Conservation (phyloP, 2,113 vertebrate species). For the Nyctereutes procyonoides region DNA sequence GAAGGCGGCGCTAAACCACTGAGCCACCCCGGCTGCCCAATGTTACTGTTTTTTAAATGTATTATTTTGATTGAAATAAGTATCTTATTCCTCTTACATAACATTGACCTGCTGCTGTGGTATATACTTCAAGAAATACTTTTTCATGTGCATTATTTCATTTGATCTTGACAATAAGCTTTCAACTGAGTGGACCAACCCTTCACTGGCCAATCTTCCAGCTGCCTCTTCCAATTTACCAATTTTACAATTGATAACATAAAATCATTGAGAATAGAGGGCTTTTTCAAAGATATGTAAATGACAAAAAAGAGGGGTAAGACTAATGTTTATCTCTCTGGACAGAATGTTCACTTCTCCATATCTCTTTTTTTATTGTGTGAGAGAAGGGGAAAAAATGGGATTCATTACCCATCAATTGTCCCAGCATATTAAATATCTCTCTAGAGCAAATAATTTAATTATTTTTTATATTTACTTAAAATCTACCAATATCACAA, state of each 20-base stretch:
- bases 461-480: neutral
- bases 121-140: neutral
- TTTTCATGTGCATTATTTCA: neutral
- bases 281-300: neutral
- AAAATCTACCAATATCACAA: neutral
- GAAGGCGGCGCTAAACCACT: too few species aligned
- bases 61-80: neutral
- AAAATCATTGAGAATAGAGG: neutral
- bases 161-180: neutral
- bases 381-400: neutral
- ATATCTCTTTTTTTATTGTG: neutral
- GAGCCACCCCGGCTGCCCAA: too few species aligned
- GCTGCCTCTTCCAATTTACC: neutral
- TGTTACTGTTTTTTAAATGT: neutral
- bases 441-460: neutral
- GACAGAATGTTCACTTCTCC: neutral
- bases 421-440: neutral
- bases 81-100: neutral
- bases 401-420: neutral
- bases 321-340: neutral
- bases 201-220: neutral
- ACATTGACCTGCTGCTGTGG: neutral
- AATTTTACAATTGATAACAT: neutral
- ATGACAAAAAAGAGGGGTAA: neutral
- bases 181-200: neutral